Conservation (phyloP, 2,797 vertebrate species). For the Falco peregrinus region DNA sequence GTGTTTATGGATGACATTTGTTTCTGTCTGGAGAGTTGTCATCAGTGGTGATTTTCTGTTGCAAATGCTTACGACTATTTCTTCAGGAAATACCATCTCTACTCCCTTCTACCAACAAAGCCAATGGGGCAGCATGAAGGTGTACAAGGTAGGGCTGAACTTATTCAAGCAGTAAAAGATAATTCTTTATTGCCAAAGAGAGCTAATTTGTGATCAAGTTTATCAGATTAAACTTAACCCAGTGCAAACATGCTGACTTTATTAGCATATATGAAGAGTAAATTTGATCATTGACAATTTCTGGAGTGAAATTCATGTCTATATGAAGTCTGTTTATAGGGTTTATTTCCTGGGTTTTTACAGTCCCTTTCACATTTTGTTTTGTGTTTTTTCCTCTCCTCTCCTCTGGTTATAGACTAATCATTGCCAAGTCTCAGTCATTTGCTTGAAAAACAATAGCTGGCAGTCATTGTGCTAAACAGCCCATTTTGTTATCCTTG, state of each 20-base stretch:
- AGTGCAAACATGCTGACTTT: not conserved
- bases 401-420: conserved; percentile 7
- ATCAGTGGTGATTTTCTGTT: not conserved
- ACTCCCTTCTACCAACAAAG: not conserved
- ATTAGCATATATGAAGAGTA: not conserved
- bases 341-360: conserved; percentile 2
- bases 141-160: not conserved
- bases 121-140: not conserved
- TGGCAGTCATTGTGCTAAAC: conserved; percentile 7
- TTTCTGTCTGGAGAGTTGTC: not conserved
- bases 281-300: not conserved
- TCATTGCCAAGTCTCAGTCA: not conserved
- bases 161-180: conserved; percentile 27
- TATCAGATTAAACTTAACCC: conserved; percentile 31
- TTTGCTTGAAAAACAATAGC: conserved; percentile 42
- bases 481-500: not conserved
- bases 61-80: not conserved
- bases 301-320: conserved; percentile 21
- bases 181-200: conserved; percentile 30
- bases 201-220: conserved; percentile 43
- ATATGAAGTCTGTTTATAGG: not conserved
- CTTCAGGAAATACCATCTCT: not conserved
- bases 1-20: not conserved
- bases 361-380: not conserved
- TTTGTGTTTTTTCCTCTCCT: not conserved